These are phyloP conservation scores for Chymomyza costata DNA, from an alignment of 1,140 invertebrate species.

Conservation along the genomic window DNA sequence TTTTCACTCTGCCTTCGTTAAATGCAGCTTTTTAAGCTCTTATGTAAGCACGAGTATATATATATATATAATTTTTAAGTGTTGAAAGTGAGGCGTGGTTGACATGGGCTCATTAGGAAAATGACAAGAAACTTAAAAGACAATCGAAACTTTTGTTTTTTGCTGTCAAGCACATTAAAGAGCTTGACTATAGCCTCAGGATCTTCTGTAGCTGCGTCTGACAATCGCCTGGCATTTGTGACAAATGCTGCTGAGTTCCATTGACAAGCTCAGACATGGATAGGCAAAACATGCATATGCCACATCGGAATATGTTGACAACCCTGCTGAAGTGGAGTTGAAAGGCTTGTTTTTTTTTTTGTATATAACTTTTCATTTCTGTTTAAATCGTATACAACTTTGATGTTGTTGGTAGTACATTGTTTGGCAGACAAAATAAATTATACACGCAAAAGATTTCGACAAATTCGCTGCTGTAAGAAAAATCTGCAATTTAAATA, in stretches of 20 bases:
- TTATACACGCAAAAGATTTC: conserved; percentile 57
- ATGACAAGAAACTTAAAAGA: no score
- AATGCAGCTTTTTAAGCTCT: conserved; percentile 1
- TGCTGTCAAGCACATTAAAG: conserved; percentile 31
- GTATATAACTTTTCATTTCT: no score
- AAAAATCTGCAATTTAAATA: conserved; percentile 69
- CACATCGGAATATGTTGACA: conserved; percentile 19
- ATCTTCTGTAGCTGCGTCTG: conserved; percentile 48
- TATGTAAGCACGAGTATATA: no score
- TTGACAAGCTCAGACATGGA: conserved; percentile 46
- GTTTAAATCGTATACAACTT: conserved; percentile 60
- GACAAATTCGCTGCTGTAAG: conserved; percentile 58
- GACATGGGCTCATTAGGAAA: no score
- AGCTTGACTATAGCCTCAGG: conserved; percentile 44
- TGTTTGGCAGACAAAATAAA: conserved; percentile 44
- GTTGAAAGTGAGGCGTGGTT: conserved; percentile 30
- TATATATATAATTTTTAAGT: no score
- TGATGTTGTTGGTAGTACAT: no score
- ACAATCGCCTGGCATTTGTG: conserved; percentile 68
- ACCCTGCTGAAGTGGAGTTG: no score
- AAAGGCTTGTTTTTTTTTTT: no score
- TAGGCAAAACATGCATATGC: conserved; percentile 47
- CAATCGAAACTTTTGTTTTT: conserved; percentile 29
- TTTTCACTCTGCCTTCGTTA: conserved; percentile 14
- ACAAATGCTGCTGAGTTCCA: conserved; percentile 55